Conservation (phyloP, 2,797 vertebrate genomes). For the Cercopithecus neglectus region DNA sequence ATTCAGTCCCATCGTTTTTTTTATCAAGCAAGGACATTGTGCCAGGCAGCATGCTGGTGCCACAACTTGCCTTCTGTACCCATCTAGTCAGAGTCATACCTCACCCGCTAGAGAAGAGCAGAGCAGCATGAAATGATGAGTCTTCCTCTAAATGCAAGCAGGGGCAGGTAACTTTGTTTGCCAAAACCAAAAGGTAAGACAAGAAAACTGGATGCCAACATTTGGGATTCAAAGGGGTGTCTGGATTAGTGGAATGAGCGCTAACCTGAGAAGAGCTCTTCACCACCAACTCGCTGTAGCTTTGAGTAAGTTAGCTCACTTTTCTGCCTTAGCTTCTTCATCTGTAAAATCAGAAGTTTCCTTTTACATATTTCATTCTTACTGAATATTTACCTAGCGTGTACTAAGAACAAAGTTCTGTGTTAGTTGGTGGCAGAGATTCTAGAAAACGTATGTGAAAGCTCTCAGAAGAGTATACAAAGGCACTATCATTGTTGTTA, state of each 20-base stretch:
- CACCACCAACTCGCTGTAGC: too few relatives aligned
- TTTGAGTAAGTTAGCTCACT: too few relatives aligned
- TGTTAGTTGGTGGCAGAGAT: not conserved
- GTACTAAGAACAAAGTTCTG: not conserved
- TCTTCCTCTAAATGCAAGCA: not conserved
- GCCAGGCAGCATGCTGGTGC: not conserved
- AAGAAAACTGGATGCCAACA: not conserved
- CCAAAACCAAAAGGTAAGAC: not conserved
- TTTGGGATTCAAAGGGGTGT: not conserved
- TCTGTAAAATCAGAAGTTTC: not conserved
- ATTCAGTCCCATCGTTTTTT: not conserved
- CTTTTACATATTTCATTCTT: not conserved
- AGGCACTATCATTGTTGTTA: not conserved
- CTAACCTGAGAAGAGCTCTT: not conserved
- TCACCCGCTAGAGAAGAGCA: not conserved
- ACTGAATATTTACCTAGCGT: not conserved
- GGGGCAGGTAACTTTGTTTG: not conserved
- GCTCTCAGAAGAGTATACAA: not conserved
- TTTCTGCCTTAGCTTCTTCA: not conserved
- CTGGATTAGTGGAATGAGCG: fast-evolving
- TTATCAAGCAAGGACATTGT: not conserved
- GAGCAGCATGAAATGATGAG: not conserved
- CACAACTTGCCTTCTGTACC: fast-evolving
- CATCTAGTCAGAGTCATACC: not conserved
- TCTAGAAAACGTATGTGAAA: not conserved